These are phyloP conservation scores for Petrocephalus sullivani DNA, from an alignment of 2,797 vertebrate species.

Conservation along the genomic window DNA sequence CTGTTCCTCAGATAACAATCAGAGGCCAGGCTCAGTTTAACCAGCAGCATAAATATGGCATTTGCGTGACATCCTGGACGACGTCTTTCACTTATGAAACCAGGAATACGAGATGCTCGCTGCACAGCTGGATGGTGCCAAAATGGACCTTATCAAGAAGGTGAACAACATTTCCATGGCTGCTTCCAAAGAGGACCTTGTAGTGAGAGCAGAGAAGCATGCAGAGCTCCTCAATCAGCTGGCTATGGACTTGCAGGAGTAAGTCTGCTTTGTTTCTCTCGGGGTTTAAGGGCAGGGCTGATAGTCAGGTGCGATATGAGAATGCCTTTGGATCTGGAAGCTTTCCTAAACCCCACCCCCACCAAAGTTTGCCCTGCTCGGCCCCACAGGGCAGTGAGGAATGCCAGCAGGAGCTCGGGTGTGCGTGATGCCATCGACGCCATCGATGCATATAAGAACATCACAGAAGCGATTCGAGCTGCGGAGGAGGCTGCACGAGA, in stretches of 20 bases:
- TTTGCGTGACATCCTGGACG: not conserved
- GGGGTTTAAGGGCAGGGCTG: not conserved
- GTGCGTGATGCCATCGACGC: conserved; percentile 78
- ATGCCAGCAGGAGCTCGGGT: conserved; percentile 66
- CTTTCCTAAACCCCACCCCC: not conserved
- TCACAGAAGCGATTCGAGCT: conserved; percentile 78
- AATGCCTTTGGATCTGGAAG: not conserved
- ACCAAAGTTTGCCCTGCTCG: not conserved
- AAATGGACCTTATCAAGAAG: conserved; percentile 73
- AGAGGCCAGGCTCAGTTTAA: not conserved
- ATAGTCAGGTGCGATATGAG: not conserved
- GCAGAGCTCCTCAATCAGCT: conserved; percentile 65
- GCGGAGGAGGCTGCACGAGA: conserved; percentile 79
- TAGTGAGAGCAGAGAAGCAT: conserved; percentile 76
- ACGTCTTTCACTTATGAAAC: not conserved
- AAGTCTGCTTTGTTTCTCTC: conserved; percentile 37
- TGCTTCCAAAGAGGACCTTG: conserved; percentile 65
- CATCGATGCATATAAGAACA: conserved; percentile 82
- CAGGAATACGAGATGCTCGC: conserved; percentile 83
- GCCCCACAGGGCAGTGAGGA: conserved; percentile 68
- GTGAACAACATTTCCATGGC: conserved; percentile 69
- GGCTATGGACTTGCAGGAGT: conserved; percentile 81
- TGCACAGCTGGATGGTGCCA: conserved; percentile 76
- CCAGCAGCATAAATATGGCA: not conserved
- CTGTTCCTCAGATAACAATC: conserved; percentile 35